phyloP scores from a whole-genome alignment of 2,797 vertebrate genomes.

The Tympanoctomys barrerae region DNA sequence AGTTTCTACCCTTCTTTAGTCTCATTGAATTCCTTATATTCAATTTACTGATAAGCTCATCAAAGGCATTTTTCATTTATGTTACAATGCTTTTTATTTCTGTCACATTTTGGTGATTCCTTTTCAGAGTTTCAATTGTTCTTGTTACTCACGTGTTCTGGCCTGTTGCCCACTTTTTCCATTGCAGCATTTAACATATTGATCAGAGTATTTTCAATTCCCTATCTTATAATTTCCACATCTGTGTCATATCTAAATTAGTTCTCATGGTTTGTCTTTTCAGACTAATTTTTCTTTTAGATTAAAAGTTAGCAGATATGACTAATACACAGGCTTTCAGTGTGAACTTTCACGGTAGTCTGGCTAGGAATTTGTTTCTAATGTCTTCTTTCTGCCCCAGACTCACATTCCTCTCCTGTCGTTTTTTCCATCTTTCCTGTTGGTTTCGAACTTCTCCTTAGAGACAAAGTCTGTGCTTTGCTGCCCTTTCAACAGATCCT shows the following conservation, averaged over 20 bases:
- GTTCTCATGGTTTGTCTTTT: background rate
- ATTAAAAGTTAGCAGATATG: background rate
- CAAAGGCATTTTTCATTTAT: slow-evolving; percentile 6
- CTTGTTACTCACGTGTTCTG: background rate
- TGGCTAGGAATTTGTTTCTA: background rate
- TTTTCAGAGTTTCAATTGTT: background rate
- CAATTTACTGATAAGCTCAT: background rate
- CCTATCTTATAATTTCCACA: background rate
- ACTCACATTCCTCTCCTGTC: background rate
- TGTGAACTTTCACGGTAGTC: background rate
- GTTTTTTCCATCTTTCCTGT: background rate
- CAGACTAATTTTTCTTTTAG: background rate
- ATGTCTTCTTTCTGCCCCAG: background rate
- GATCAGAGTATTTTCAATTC: slow-evolving; percentile 9
- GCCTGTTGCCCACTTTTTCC: background rate
- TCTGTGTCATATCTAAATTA: background rate
- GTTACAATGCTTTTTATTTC: background rate
- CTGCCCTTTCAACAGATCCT: background rate
- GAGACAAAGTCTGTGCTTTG: background rate
- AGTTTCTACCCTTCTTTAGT: background rate
- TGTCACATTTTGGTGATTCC: background rate
- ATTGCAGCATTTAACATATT: background rate
- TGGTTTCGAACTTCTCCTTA: background rate
- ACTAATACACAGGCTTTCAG: background rate
- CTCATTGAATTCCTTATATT: background rate